A percentile compares a stretch with the other conserved stretches of the same genome.
phyloP scores from a whole-genome alignment of 2,797 vertebrate species.

The Scyliorhinus canicula region DNA sequence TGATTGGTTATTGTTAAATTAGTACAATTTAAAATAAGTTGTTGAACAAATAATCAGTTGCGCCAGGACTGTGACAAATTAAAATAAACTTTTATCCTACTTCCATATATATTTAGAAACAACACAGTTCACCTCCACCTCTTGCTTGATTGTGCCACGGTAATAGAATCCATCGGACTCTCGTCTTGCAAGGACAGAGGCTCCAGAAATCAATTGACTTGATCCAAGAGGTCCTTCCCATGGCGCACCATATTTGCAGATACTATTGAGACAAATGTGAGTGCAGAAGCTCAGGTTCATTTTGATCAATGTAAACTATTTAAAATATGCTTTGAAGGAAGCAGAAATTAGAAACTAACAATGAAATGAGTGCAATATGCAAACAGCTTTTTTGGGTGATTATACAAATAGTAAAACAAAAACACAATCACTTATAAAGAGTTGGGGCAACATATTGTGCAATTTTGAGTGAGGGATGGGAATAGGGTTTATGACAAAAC shows the following conservation, averaged over 20 bases:
- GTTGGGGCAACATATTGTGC: not conserved
- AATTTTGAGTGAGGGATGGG: not conserved
- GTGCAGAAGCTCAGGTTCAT: not conserved
- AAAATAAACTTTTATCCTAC: not conserved
- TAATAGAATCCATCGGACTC: constrained; percentile 70
- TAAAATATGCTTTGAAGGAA: not conserved
- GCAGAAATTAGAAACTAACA: not conserved
- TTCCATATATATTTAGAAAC: not conserved
- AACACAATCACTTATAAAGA: not conserved
- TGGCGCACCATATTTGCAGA: constrained; percentile 41
- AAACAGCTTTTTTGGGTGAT: not conserved
- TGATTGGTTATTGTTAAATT: not conserved
- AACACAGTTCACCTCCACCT: constrained; percentile 52
- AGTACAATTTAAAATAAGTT: not conserved
- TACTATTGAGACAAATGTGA: constrained; percentile 37
- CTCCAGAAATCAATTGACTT: constrained; percentile 47
- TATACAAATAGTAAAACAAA: not conserved
- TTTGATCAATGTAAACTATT: not conserved
- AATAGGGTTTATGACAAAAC: not conserved
- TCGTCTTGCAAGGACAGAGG: constrained; percentile 67
- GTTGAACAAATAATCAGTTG: not conserved
- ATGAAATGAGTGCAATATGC: not conserved
- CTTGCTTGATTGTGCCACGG: constrained; percentile 59
- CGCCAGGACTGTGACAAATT: not conserved
- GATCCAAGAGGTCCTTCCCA: constrained; percentile 35